phyloP scores from a whole-genome alignment of 2,113 vertebrate species.

The Eonycteris spelaea region DNA sequence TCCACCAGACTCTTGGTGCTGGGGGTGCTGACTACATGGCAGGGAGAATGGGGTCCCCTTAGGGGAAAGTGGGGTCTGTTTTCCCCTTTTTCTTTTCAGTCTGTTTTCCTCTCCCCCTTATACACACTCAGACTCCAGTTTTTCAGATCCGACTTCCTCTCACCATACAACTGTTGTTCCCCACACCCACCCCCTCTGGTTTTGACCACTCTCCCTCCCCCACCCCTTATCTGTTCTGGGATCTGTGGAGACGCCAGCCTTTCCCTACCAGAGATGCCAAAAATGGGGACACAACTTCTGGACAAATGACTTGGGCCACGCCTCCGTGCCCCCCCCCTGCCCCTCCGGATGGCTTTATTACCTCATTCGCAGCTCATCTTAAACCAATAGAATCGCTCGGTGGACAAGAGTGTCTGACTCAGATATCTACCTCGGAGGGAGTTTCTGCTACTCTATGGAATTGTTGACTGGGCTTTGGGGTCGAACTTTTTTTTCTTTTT shows the following conservation, averaged over 20 bases:
- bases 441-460: conserved; percentile 76
- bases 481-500: conserved; percentile 29
- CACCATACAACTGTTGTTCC: neutral
- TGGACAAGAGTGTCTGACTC: conserved; percentile 78
- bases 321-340: conserved; percentile 48
- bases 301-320: conserved; percentile 61
- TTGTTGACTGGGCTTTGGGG: conserved; percentile 66
- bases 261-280: conserved; percentile 74
- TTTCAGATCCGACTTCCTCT: neutral
- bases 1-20: conserved; percentile 27
- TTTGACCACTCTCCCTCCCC: neutral
- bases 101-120: neutral
- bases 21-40: conserved; percentile 35
- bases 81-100: neutral
- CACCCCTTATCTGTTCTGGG: conserved; percentile 62
- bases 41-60: conserved; percentile 39
- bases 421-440: conserved; percentile 80
- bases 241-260: conserved; percentile 68
- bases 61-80: conserved; percentile 35
- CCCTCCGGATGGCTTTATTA: conserved; percentile 75
- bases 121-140: neutral
- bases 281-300: conserved; percentile 73
- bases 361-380: conserved; percentile 78
- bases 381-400: conserved; percentile 79
- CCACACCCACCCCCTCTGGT: neutral